Evolutionary conservation across 92 coral and sea anemone species (phyloP).

Genomic region (Umimayanthus chanpuru): DNA sequence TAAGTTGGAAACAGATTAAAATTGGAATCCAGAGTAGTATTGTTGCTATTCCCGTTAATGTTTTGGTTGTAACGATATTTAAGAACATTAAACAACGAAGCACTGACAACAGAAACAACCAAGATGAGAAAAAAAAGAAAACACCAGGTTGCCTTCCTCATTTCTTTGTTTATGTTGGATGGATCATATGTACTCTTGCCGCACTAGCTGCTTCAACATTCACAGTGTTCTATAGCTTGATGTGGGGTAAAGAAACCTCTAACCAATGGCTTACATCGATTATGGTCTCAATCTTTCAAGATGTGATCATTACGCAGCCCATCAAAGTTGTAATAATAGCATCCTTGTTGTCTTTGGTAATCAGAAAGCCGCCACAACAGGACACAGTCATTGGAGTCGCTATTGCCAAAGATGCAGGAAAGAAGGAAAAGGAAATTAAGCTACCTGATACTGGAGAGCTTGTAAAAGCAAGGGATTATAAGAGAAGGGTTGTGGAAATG

Average conservation of each 20-base stretch:
- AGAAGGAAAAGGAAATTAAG: constrained; percentile 16
- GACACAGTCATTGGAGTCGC: constrained; percentile 64
- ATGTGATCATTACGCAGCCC: constrained; percentile 75
- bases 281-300: constrained; percentile 76
- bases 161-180: constrained; percentile 77
- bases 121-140: constrained; percentile 34
- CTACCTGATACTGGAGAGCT: constrained; percentile 65
- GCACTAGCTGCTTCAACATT: constrained; percentile 74
- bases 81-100: constrained; percentile 65
- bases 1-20: constrained; percentile 80
- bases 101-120: constrained; percentile 24
- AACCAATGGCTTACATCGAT: constrained; percentile 85
- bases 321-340: constrained; percentile 78
- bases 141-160: constrained; percentile 71
- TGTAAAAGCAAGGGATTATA: constrained; percentile 62
- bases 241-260: constrained; percentile 76
- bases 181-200: constrained; percentile 67
- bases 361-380: constrained; percentile 67
- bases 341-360: constrained; percentile 64
- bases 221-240: constrained; percentile 79
- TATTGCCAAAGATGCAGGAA: constrained; percentile 39
- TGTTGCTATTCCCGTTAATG: constrained; percentile 78
- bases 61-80: constrained; percentile 70
- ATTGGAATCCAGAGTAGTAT: constrained; percentile 85
- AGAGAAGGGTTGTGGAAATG: constrained; percentile 65